Conservation (phyloP, 2,113 vertebrate species). For the Sigmodon hispidus region DNA sequence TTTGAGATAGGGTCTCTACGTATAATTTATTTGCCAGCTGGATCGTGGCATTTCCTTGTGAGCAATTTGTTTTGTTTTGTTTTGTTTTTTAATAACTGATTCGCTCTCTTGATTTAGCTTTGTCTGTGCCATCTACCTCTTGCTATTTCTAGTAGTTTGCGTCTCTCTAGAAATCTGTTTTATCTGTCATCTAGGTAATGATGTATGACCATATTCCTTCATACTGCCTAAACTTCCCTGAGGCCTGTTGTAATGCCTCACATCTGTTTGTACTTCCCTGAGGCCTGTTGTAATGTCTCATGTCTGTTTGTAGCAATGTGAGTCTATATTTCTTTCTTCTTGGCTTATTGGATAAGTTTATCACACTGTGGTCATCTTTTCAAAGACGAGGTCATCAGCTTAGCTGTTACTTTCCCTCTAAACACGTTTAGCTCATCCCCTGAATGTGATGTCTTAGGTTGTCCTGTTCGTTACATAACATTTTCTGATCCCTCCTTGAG, state of each 20-base stretch:
- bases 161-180: conserved; percentile 22
- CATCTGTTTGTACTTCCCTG: background rate
- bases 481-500: background rate
- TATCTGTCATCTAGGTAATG: background rate
- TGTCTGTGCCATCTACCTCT: background rate
- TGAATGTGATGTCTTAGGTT: background rate
- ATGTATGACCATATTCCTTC: background rate
- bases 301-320: too few species aligned
- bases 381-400: background rate
- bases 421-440: background rate
- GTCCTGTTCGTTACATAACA: conserved; percentile 14
- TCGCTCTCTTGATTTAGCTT: background rate
- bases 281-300: background rate
- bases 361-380: background rate
- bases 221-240: background rate
- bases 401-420: background rate
- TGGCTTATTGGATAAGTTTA: conserved; percentile 4
- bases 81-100: background rate
- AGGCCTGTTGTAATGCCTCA: background rate
- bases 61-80: background rate
- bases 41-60: background rate
- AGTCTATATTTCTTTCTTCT: too few species aligned
- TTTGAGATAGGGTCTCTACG: background rate
- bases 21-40: conserved; percentile 14
- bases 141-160: conserved; percentile 3